Evolutionary conservation across 2,888 invertebrate genomes (phyloP).

Genomic region (Latrodectus elegans): DNA sequence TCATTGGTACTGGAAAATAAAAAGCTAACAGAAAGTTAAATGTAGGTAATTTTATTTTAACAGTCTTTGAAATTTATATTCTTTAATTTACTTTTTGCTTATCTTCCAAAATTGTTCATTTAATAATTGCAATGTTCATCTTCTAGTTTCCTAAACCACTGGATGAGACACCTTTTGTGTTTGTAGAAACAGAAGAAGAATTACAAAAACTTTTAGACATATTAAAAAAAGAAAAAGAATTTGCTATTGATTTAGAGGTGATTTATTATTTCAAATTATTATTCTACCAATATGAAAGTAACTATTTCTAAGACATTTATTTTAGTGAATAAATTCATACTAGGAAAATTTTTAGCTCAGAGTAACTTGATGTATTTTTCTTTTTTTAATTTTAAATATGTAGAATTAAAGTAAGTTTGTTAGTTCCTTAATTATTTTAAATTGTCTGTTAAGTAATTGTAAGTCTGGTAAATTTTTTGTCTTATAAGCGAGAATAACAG

Average conservation of each 20-base stretch:
- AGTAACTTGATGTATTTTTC: no score
- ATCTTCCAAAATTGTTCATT: not conserved
- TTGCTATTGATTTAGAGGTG: slow-evolving; percentile 89
- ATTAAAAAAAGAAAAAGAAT: slow-evolving; percentile 81
- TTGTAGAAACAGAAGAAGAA: slow-evolving; percentile 81
- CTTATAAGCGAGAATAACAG: no score
- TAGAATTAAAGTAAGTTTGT: no score
- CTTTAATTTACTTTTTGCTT: not conserved
- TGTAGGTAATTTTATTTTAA: no score
- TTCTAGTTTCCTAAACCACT: slow-evolving; percentile 77
- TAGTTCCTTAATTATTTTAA: no score
- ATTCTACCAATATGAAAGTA: not conserved
- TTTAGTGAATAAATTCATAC: no score
- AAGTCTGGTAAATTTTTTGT: no score
- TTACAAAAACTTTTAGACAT: slow-evolving; percentile 82
- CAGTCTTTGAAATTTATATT: not conserved
- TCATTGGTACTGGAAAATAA: no score
- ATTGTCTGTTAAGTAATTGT: no score
- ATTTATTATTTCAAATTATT: not conserved
- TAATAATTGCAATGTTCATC: not conserved
- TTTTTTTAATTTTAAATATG: no score
- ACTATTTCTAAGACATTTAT: not conserved
- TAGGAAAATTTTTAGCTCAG: no score
- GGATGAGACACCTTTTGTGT: slow-evolving; percentile 81
- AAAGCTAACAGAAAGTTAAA: no score